A percentile compares a stretch with the other conserved stretches of the same genome.
Conservation (phyloP, 2,113 vertebrate species). For the Mustelus asterias region DNA sequence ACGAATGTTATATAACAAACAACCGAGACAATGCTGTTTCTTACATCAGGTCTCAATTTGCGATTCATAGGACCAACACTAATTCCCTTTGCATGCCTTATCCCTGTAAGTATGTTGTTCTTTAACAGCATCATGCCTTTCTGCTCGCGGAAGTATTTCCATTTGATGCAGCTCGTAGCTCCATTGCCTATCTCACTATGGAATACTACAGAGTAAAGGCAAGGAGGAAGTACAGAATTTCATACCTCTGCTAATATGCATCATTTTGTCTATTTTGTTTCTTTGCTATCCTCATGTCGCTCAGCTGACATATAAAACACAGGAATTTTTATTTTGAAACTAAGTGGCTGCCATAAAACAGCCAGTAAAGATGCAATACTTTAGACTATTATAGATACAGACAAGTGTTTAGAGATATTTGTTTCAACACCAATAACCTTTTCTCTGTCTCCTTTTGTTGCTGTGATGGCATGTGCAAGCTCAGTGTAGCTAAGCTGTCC, state of each 20-base stretch:
- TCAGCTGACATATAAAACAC: neutral
- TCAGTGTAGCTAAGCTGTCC: neutral
- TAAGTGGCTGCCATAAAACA: neutral
- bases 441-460: neutral
- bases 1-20: neutral
- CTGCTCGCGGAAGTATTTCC: neutral
- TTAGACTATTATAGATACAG: neutral
- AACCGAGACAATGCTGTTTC: neutral
- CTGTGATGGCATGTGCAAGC: neutral
- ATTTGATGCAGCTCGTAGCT: neutral
- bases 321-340: neutral
- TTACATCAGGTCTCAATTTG: neutral
- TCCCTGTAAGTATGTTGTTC: neutral
- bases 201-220: neutral
- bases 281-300: neutral
- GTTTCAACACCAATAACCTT: neutral
- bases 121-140: neutral
- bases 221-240: neutral
- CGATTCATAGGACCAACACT: neutral
- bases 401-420: neutral
- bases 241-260: neutral
- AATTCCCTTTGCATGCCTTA: neutral
- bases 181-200: neutral
- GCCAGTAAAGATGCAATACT: neutral
- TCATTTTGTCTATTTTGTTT: neutral